phyloP scores from a whole-genome alignment of 2,888 invertebrate species.

The Ormyrus labotus region DNA sequence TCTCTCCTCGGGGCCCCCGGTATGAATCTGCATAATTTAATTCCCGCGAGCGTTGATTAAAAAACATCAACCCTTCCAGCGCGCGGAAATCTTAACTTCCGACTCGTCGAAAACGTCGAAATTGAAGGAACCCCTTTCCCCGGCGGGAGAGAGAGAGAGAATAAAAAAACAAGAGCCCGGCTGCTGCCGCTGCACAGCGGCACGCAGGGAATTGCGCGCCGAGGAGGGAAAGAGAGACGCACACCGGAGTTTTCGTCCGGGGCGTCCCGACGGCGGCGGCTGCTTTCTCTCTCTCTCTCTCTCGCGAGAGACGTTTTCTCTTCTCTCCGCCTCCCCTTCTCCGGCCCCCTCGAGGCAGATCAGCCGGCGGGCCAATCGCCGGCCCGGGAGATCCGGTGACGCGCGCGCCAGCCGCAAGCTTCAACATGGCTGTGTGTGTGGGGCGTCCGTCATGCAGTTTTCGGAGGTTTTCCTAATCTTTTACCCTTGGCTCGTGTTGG shows the following conservation, averaged over 20 bases:
- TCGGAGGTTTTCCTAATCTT: no score
- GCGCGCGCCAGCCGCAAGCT: slow-evolving; percentile 44
- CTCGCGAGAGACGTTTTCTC: slow-evolving; percentile 35
- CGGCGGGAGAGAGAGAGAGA: background rate
- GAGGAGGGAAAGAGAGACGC: slow-evolving; percentile 19
- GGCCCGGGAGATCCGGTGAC: slow-evolving; percentile 40
- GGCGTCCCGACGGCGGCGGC: slow-evolving; percentile 38
- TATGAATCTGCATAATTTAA: slow-evolving; percentile 58
- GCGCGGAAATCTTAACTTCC: slow-evolving; percentile 36
- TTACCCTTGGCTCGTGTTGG: no score
- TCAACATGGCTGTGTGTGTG: slow-evolving; percentile 52
- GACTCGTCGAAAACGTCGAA: slow-evolving; percentile 22
- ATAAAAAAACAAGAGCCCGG: background rate
- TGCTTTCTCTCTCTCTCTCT: slow-evolving; percentile 17
- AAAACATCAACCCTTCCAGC: slow-evolving; percentile 61
- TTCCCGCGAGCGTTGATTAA: slow-evolving; percentile 62
- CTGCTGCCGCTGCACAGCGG: slow-evolving; percentile 14
- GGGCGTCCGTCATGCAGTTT: background rate
- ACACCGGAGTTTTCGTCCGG: slow-evolving; percentile 44
- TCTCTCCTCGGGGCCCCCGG: background rate
- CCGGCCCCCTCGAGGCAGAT: slow-evolving; percentile 26
- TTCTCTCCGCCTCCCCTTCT: background rate
- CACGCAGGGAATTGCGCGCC: slow-evolving; percentile 30
- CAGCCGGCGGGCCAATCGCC: slow-evolving; percentile 50
- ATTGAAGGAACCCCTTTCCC: slow-evolving; percentile 30